A percentile compares a stretch with the other conserved stretches of the same genome.
These are phyloP conservation scores for Melanotaenia trifasciata DNA, from an alignment of 2,797 vertebrate genomes.

Conservation along the genomic window DNA sequence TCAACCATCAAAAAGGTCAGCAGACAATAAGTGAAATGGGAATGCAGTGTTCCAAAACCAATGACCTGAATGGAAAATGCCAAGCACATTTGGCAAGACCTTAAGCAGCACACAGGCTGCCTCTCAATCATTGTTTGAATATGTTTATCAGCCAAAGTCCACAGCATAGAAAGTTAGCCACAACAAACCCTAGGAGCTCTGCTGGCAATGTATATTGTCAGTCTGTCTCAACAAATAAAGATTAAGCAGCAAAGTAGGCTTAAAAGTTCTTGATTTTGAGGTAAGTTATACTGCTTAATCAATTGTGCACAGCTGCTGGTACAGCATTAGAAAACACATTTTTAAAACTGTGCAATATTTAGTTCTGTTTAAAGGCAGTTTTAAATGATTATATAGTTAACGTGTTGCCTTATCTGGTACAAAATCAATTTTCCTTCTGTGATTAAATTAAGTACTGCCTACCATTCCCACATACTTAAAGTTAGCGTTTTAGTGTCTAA, in stretches of 20 bases:
- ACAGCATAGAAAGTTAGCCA: neutral
- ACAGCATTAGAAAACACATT: neutral
- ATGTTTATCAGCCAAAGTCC: conserved; percentile 27
- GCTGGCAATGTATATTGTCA: neutral
- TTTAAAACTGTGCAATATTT: neutral
- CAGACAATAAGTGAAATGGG: conserved; percentile 70
- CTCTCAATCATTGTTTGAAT: conserved; percentile 43
- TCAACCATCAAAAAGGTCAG: conserved; percentile 71
- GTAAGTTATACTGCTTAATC: neutral
- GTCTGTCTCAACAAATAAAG: neutral
- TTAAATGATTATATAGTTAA: neutral
- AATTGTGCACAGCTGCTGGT: neutral
- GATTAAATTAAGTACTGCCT: neutral
- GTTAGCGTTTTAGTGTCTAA: neutral
- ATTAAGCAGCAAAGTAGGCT: neutral
- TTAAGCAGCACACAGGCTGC: conserved; percentile 6
- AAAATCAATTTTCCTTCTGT: neutral
- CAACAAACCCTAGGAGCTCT: neutral
- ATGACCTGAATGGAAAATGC: conserved; percentile 73
- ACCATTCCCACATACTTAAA: neutral
- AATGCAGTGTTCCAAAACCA: conserved; percentile 71
- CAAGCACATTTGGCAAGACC: conserved; percentile 53
- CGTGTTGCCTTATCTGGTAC: neutral
- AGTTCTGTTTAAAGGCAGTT: neutral
- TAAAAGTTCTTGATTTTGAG: neutral